Conservation (phyloP, 2,113 vertebrate species). For the Brachypodius melanocephalos region DNA sequence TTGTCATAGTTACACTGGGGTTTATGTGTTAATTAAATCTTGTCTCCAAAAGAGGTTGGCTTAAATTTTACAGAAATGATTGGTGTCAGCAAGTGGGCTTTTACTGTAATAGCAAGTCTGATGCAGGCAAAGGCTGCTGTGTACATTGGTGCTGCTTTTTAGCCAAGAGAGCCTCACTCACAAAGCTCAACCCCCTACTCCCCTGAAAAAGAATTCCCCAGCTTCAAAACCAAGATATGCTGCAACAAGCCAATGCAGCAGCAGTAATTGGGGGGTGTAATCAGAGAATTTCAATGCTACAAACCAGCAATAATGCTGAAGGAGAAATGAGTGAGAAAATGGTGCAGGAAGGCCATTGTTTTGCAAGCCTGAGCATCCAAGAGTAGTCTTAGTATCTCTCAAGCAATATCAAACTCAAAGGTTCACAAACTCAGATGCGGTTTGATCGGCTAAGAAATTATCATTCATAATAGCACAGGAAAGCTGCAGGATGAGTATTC, state of each 20-base stretch:
- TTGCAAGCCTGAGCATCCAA: not conserved
- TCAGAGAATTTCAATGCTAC: not conserved
- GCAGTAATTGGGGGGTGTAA: not conserved
- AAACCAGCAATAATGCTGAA: not conserved
- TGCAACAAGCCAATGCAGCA: not conserved
- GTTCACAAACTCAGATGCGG: not conserved
- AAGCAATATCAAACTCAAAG: not conserved
- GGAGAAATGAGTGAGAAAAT: not conserved
- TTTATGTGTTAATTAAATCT: conserved; percentile 70
- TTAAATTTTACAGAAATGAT: conserved; percentile 43
- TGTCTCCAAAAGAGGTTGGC: conserved; percentile 31
- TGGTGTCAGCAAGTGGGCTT: conserved; percentile 39
- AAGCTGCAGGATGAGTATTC: not conserved
- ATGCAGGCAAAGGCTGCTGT: not conserved
- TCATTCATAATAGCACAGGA: not conserved
- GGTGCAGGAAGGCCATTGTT: not conserved
- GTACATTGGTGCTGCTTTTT: not conserved
- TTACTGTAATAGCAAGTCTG: not conserved
- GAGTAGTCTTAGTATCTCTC: not conserved
- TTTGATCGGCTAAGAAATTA: not conserved
- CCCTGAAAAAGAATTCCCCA: not conserved
- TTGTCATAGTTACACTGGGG: conserved; percentile 43
- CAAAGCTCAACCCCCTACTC: not conserved
- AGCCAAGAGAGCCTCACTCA: not conserved
- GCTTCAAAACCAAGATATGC: not conserved